A percentile compares a stretch with the other conserved stretches of the same genome.
Evolutionary conservation across 2,797 vertebrate species (phyloP).

Genomic region (Picus viridis): DNA sequence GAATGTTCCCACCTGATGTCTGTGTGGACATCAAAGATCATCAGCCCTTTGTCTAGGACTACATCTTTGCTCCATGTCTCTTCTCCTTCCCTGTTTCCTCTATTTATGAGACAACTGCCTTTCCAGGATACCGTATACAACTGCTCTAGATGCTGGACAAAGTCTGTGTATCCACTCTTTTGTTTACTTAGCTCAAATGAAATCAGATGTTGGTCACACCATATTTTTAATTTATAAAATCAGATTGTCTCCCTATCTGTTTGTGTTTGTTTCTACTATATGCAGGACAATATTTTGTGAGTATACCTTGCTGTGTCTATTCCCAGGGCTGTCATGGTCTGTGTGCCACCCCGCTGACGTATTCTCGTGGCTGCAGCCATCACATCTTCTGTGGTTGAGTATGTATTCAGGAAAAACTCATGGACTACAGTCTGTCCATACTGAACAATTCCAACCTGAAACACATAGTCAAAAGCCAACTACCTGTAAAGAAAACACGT

Average conservation of each 20-base stretch:
- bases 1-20: neutral
- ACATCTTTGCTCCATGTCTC: neutral
- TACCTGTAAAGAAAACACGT: neutral
- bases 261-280: neutral
- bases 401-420: conserved; percentile 91
- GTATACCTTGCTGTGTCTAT: conserved; percentile 92
- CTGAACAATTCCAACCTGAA: conserved; percentile 95
- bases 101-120: neutral
- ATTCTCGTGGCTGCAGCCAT: conserved; percentile 80
- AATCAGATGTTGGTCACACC: neutral
- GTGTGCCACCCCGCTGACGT: conserved; percentile 84
- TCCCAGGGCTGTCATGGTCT: conserved; percentile 91
- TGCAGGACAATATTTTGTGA: neutral
- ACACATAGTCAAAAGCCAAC: neutral
- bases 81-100: neutral
- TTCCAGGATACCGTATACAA: neutral
- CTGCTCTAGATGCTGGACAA: neutral
- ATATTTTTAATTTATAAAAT: neutral
- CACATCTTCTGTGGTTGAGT: conserved; percentile 83
- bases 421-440: conserved; percentile 92
- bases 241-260: fast-evolving
- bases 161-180: neutral
- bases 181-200: neutral
- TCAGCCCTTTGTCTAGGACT: neutral
- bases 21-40: neutral